Percentiles rank a stretch among this genome's conserved stretches.
These are phyloP conservation scores for Spizella passerina DNA, from an alignment of 2,797 vertebrate genomes.

Conservation along the genomic window DNA sequence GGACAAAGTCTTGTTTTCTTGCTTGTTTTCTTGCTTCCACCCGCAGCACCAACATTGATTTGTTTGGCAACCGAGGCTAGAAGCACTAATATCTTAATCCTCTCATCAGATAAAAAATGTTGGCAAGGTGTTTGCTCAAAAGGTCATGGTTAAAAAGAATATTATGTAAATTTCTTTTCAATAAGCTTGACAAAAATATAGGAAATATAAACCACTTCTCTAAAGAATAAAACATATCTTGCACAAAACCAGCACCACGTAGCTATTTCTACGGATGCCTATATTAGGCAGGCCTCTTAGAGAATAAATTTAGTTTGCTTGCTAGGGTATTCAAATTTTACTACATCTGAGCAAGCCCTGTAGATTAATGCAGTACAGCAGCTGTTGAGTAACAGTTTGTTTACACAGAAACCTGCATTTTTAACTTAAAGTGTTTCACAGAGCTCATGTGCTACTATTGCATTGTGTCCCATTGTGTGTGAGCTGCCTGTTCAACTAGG, in stretches of 20 bases:
- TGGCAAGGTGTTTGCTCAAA: not conserved
- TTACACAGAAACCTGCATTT: not conserved
- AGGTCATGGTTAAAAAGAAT: not conserved
- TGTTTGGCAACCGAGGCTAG: not conserved
- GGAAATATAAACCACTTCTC: not conserved
- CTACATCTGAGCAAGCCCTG: not conserved
- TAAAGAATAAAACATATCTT: not conserved
- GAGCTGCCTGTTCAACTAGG: not conserved
- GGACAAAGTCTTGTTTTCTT: not conserved
- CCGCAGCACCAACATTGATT: not conserved
- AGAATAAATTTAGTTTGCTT: not conserved
- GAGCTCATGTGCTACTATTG: not conserved
- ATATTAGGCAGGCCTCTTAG: not conserved
- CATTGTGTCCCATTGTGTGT: not conserved
- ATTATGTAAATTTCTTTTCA: not conserved
- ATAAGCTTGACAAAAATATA: not conserved
- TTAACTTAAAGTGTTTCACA: not conserved
- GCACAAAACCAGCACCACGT: not conserved
- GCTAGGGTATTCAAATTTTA: not conserved
- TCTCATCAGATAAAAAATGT: not conserved
- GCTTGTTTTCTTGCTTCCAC: not conserved
- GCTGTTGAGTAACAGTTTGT: not conserved
- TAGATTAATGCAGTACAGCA: not conserved
- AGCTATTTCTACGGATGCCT: not conserved
- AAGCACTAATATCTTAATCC: constrained; percentile 4